Conservation (phyloP, 2,888 invertebrate species). For the Leucoma salicis region DNA sequence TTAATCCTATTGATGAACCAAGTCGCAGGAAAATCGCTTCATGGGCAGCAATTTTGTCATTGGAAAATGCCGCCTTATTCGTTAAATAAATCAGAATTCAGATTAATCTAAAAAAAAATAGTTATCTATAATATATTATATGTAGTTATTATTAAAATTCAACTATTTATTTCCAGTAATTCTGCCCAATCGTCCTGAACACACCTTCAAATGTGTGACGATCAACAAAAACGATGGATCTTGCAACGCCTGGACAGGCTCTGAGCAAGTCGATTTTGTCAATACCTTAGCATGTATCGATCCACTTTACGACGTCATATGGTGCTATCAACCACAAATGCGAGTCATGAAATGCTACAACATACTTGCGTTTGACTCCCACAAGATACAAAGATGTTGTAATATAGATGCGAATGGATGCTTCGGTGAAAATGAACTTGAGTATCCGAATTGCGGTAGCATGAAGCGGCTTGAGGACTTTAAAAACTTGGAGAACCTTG, state of each 20-base stretch:
- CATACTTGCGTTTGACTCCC: conserved; percentile 89
- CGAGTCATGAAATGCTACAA: conserved; percentile 89
- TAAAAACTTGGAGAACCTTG: conserved; percentile 61
- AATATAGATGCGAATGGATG: conserved; percentile 50
- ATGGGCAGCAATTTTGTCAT: no score
- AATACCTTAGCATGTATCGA: conserved; percentile 92
- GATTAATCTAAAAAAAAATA: no score
- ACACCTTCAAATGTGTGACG: conserved; percentile 92
- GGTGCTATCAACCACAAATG: conserved; percentile 91
- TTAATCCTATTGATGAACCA: no score
- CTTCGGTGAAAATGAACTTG: conserved; percentile 47
- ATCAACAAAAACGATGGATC: conserved; percentile 94
- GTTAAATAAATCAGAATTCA: no score
- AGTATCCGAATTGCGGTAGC: conserved; percentile 67
- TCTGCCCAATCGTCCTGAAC: conserved; percentile 90
- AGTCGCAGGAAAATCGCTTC: no score
- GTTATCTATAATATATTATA: no score
- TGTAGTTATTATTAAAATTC: no score
- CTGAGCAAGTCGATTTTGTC: conserved; percentile 92
- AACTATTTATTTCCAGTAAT: conserved; percentile 88
- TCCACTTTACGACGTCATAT: conserved; percentile 95
- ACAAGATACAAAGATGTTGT: conserved; percentile 67
- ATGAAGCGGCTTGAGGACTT: conserved; percentile 72
- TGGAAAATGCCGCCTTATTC: no score
- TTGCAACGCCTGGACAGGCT: conserved; percentile 91